phyloP scores from a whole-genome alignment of 2,888 invertebrate species.

The Lutraria lutraria region DNA sequence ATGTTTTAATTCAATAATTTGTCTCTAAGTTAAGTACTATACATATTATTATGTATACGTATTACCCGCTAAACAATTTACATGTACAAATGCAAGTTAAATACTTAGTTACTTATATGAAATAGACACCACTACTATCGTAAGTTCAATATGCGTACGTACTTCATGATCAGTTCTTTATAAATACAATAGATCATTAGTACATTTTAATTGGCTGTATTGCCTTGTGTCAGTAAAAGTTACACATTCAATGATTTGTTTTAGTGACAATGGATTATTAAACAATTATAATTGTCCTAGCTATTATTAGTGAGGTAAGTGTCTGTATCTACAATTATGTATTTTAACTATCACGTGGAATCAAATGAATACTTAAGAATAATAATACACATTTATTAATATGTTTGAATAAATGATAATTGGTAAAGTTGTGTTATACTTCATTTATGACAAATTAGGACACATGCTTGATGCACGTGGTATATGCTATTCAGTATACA shows the following conservation, averaged over 20 bases:
- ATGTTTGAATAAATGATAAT: no score
- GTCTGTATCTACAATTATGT: no score
- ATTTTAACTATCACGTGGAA: no score
- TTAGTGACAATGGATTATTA: background rate
- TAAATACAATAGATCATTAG: background rate
- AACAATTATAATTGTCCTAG: background rate
- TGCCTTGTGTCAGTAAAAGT: background rate
- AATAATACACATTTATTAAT: no score
- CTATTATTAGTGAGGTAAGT: no score
- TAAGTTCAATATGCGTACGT: background rate
- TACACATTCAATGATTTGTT: background rate
- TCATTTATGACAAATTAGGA: no score
- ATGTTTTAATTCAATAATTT: no score
- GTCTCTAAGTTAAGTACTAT: no score
- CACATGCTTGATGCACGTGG: no score
- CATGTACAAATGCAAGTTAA: background rate
- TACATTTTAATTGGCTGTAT: background rate
- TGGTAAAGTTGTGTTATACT: no score
- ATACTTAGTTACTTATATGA: background rate
- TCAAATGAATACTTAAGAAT: no score
- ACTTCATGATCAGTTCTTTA: background rate
- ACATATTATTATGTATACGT: background rate
- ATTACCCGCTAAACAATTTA: background rate
- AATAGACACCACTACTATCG: background rate
- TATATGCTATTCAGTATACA: no score